Evolutionary conservation across 2,113 vertebrate genomes (phyloP), one percentile per base, ranked within the genome.

Genomic region (Pampusana beccarii): DNA sequence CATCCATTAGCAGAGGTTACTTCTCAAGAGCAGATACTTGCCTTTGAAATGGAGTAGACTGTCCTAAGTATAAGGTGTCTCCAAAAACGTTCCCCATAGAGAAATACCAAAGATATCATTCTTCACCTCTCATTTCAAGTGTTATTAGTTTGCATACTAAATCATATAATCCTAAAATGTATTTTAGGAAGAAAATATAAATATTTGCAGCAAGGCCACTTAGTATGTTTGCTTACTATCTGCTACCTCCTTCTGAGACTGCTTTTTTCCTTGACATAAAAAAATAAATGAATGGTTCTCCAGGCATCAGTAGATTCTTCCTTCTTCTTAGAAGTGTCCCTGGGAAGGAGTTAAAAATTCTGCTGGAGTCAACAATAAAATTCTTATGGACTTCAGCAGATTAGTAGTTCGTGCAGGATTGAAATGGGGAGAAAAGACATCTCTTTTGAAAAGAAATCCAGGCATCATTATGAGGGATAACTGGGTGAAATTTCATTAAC

Each of bases 21-120:
- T 80, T 70, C 66, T 57, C 79, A 87, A 85, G 57, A 92, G 50
- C 77, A 92, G 91, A 85, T 16, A 31, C 29, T 84, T 87, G 57
- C 61, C 69, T 95, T 93, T 95, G 91, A 95, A 95, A 91, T 81
- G 12, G 46, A 86, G n/a, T 42, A 75, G 51, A 54, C 50, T 80
- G 61, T 84, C 74, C 23, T 58, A 91, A 58, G 77, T 95, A 75
- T 89, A 84, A 88, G 83, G 33, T 91, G 40, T 85, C 66, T 85
- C 42, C 83, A 91, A 64, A 90, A 93, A 38, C 0, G 0, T 57
- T 86, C 33, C 50, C 31, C 21, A 17, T 17, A 44, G 62, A 69
- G 29, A 81, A 90, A 92, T 40, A 23, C 1, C 3, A 46, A 65
- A 69, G 36, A 20, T 48, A 40, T 2, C 9, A 23, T 44, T 33